Evolutionary conservation across 2,888 invertebrate species (phyloP).

Genomic region (Lepidocyrtoides sp.): DNA sequence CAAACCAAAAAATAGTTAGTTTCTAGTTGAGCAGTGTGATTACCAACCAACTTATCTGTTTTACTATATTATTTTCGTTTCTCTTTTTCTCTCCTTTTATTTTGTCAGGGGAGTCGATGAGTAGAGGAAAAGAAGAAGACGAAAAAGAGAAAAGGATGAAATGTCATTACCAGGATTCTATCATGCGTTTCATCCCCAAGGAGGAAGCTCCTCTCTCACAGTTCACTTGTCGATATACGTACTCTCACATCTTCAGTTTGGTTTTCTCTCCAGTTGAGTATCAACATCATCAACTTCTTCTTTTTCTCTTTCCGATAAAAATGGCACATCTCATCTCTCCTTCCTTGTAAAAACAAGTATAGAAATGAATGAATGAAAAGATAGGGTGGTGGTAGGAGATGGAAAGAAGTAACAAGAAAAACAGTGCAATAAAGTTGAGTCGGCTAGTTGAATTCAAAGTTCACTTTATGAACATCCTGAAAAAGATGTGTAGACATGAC

Average conservation of each 20-base stretch:
- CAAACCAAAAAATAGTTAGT: slow-evolving; percentile 74
- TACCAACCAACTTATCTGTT: slow-evolving; percentile 83
- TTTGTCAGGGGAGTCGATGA: slow-evolving; percentile 60
- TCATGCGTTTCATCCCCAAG: slow-evolving; percentile 84
- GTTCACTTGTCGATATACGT: slow-evolving; percentile 37
- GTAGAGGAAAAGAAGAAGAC: slow-evolving; percentile 24
- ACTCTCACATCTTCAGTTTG: background rate
- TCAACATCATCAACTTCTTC: slow-evolving; percentile 45
- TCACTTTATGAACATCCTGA: slow-evolving; percentile 58
- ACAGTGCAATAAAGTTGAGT: slow-evolving; percentile 56
- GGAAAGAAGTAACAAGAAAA: slow-evolving; percentile 38
- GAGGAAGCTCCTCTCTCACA: slow-evolving; percentile 71
- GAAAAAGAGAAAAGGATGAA: slow-evolving; percentile 79
- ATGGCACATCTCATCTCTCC: slow-evolving; percentile 50
- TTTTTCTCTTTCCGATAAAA: slow-evolving; percentile 49
- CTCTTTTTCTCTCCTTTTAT: slow-evolving; percentile 16
- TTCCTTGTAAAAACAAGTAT: background rate
- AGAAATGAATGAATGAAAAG: slow-evolving; percentile 8
- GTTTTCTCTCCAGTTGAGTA: background rate
- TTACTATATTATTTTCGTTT: slow-evolving; percentile 55
- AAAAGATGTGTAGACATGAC: background rate
- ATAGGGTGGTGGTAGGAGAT: slow-evolving; percentile 14
- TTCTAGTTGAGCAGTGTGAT: slow-evolving; percentile 81
- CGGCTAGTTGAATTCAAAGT: slow-evolving; percentile 66
- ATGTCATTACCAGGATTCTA: slow-evolving; percentile 85